These are phyloP conservation scores for Rhadina sibilatrix DNA, from an alignment of 2,113 vertebrate species.

Conservation along the genomic window DNA sequence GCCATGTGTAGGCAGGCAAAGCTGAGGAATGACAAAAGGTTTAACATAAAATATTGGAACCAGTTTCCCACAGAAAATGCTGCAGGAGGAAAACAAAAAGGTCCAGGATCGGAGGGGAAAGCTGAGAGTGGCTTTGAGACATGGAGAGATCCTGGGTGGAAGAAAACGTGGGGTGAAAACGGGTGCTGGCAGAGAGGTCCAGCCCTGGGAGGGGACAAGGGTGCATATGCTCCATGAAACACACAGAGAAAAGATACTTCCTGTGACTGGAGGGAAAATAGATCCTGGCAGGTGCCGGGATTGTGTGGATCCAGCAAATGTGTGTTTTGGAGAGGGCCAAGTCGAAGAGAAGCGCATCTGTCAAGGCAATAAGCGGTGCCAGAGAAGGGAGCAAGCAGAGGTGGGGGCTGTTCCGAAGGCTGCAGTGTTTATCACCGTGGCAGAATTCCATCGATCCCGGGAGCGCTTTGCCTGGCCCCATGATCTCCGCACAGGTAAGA, in stretches of 20 bases:
- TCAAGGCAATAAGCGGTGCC: background rate
- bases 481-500: rapidly evolving
- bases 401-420: background rate
- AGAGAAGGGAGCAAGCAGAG: no score
- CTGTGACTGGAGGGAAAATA: background rate
- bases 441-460: background rate
- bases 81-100: background rate
- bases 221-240: background rate
- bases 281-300: background rate
- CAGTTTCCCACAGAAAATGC: background rate
- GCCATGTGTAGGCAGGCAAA: background rate
- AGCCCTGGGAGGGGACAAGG: background rate
- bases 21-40: background rate
- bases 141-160: background rate
- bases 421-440: background rate
- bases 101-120: background rate
- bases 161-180: background rate
- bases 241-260: background rate
- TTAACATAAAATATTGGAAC: background rate
- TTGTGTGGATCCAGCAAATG: background rate
- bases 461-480: background rate
- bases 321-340: background rate
- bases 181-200: background rate
- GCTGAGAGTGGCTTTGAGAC: background rate
- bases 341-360: rapidly evolving